Evolutionary conservation across 2,888 invertebrate species (phyloP), one percentile per base, ranked within the genome.

Genomic region (Formica aserva): DNA sequence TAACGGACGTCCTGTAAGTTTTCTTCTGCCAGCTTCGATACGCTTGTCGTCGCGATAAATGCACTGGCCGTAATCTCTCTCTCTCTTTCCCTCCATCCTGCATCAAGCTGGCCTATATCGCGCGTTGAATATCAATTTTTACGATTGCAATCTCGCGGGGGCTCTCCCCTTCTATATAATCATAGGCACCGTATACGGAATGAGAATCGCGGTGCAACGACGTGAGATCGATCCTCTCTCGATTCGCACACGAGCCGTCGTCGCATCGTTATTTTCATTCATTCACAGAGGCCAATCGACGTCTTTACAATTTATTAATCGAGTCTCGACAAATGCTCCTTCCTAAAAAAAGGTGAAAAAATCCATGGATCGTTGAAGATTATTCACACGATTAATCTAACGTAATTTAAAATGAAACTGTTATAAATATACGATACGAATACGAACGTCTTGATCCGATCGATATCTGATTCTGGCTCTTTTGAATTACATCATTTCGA

Each of bases 61-160:
- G 35, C 38, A 32, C 29, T 15, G 13, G 13, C 4, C 13, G 13
- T 22, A 45, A 45, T 78, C 45, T 45, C 41, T 26, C 35, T 13
- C n/a, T 15, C 63, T 48, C 18, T 18, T 18, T 62, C 15, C 26
- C 52, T 26, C n/a, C 15, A 18, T 18, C 4, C 29, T 13, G 41
- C n/a, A 29, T 52, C 52, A 0, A 18, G 15, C 55, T 38, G 57
- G 32, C 35, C 78, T 60, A 48, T 69, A 35, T 62, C 71, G 78
- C n/a, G 71, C 69, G 60, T 22, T 71, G 78, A 80, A 80, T 80
- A 80, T 80, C 78, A 80, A 71, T 62, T 80, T 62, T 35, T 69
- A 60, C 60, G 45, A 60, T 45, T 69, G 45, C 71, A 80, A 62
- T 80, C 60, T 48, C 48, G 48, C 45, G 45, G 15, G 45, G 67